A percentile compares a stretch with the other conserved stretches of the same genome.
Evolutionary conservation across 2,113 vertebrate genomes (phyloP).

Genomic region (human (Homo sapiens)): DNA sequence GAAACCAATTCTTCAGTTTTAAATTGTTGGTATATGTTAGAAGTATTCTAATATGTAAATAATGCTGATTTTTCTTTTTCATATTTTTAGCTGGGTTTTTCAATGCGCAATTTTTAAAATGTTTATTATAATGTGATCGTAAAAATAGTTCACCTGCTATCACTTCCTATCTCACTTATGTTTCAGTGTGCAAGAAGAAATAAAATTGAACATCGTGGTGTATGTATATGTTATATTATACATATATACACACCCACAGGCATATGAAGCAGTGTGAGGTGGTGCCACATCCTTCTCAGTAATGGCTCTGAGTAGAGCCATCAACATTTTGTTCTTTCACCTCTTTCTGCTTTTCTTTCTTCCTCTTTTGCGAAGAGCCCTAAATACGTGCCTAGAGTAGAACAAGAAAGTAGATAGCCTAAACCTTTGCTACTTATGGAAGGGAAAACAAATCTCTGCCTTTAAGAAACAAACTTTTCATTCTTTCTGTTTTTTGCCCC

Average conservation of each 20-base stretch:
- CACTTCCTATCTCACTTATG: neutral
- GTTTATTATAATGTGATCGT: neutral
- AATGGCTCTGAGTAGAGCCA: neutral
- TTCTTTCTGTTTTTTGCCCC: neutral
- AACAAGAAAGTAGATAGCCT: neutral
- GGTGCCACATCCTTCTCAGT: neutral
- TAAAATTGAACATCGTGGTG: neutral
- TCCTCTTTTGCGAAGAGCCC: neutral
- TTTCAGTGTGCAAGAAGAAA: neutral
- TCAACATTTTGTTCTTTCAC: neutral
- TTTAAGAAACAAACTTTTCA: neutral
- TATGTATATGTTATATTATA: too few species aligned
- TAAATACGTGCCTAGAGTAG: neutral
- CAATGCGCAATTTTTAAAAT: neutral
- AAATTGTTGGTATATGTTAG: neutral
- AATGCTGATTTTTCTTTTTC: neutral
- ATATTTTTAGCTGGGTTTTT: neutral
- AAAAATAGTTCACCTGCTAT: neutral
- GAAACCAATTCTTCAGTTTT: neutral
- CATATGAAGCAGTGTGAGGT: neutral
- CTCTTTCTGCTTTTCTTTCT: neutral
- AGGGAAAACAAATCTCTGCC: neutral
- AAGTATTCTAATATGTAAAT: neutral
- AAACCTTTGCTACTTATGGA: neutral
- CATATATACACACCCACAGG: too few species aligned